phyloP scores from a whole-genome alignment of 2,797 vertebrate genomes.

The Uromys caudimaculatus region DNA sequence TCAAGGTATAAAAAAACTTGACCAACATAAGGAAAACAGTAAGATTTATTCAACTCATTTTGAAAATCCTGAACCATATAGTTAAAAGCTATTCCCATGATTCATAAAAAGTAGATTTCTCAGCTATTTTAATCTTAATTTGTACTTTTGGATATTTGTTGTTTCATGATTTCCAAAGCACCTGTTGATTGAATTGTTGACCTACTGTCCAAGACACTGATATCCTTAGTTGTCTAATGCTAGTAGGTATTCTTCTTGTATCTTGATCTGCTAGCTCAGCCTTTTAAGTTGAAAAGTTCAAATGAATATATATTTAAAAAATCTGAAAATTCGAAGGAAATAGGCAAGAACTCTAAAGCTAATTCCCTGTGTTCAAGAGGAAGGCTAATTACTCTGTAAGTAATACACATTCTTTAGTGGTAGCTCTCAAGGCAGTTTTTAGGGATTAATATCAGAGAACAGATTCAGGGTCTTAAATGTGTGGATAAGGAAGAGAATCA shows the following conservation, averaged over 20 bases:
- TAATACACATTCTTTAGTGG: conserved; percentile 64
- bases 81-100: not conserved
- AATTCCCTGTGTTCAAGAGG: not conserved
- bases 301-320: conserved; percentile 47
- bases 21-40: not conserved
- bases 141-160: not conserved
- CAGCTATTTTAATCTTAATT: not conserved
- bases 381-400: conserved; percentile 55
- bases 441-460: conserved; percentile 47
- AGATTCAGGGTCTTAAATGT: conserved; percentile 16
- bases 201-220: not conserved
- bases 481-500: not conserved
- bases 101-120: not conserved
- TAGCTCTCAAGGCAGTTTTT: conserved; percentile 24
- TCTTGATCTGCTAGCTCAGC: not conserved
- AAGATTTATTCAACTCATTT: conserved; percentile 26
- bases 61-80: not conserved
- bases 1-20: not conserved
- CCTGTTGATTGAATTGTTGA: not conserved
- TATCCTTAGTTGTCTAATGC: not conserved
- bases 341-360: not conserved
- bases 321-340: not conserved
- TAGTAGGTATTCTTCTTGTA: not conserved
- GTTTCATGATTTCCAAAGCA: not conserved
- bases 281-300: not conserved